Evolutionary conservation across 2,113 vertebrate genomes (phyloP), one percentile per base, ranked within the genome.

Genomic region (Morone chrysops): DNA sequence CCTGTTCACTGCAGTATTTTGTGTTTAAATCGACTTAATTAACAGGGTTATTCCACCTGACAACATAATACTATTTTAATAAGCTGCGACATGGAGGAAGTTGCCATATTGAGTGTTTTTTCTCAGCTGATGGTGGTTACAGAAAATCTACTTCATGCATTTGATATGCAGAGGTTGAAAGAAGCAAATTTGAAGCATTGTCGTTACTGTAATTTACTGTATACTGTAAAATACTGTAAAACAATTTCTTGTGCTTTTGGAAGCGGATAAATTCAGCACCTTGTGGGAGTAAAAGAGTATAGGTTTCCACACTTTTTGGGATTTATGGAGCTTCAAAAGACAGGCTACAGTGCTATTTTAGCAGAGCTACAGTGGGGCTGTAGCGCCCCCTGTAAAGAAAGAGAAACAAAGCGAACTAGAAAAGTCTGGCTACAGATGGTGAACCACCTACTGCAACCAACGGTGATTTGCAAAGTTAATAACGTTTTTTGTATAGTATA

Each of bases 21-120:
- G 22, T 2, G 0, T 66, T 67, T 50, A 31, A 20, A 59, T 38
- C 0, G 1, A 16, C 25, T 0, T 41, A 6, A 36, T 51, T n/a
- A 53, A 16, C 45, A 40, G 17, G 40, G 25, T 45, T 45, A 57
- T 45, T 31, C 31, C 31, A 31, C 31, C 31, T 31, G 31, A 31
- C 31, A 31, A 31, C 31, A 31, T 31, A 31, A 31, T 31, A 31
- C 31, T 31, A 43, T 57, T 50, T 36, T 41, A 62, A 61, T 14
- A 10, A 65, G 60, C 66, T 69, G 71, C 31, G 60, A 18, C 50
- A 43, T 7, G 20, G n/a, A 66, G 25, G 81, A 71, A 25, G 22
- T 45, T 38, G n/a, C 9, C 7, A 6, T 48, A 54, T 47, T 4
- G 22, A n/a, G 18, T 0, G 0, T 0, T 75, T 47, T 54, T 56